Evolutionary conservation across 1,140 invertebrate species (phyloP), one percentile per base, ranked within the genome.

Genomic region (Proctacanthus coquilletti): DNA sequence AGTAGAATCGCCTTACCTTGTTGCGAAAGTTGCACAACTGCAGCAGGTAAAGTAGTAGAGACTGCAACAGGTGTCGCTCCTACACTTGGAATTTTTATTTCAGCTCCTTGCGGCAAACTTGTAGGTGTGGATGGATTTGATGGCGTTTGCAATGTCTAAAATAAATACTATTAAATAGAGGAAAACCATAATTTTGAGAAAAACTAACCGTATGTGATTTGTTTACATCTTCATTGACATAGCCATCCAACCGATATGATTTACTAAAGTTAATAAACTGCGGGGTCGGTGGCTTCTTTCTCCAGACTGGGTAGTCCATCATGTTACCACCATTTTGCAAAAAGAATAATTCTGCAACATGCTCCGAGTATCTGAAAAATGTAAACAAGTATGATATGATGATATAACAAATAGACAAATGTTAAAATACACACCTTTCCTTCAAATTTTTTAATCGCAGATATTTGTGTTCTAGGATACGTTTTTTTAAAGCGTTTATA

Each of bases 261-360:
- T 79, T 75, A 41, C 86, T 60, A 55, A 84, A 87, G 32, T 74
- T 70, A 25, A 77, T 50, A 45, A 86, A 78, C 50, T 79, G 73
- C 25, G 74, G 70, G 18, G 72, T 72, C 29, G 76, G 69, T 36
- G 82, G 75, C 50, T 76, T 66, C 58, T 86, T 88, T 42, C 76
- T 75, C 80, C 84, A 92, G 21, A 69, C 61, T 47, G 73, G 70
- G 58, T 79, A 85, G 54, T 92, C 87, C 71, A 87, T 80, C 62
- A 91, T 75, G 60, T 87, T 88, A 23, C 83, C 83, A 42, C 80
- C 79, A 49, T 71, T 72, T 62, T 87, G 79, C 29, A 92, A 68
- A 60, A 84, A 89, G 65, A 78, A 92, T 36, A 80, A 63, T 64
- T 92, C 87, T 34, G 80, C 72, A 44, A 82, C 69, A 61, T 80